These are phyloP conservation scores for Manduca sexta DNA, from an alignment of 1,140 invertebrate genomes.

Conservation along the genomic window DNA sequence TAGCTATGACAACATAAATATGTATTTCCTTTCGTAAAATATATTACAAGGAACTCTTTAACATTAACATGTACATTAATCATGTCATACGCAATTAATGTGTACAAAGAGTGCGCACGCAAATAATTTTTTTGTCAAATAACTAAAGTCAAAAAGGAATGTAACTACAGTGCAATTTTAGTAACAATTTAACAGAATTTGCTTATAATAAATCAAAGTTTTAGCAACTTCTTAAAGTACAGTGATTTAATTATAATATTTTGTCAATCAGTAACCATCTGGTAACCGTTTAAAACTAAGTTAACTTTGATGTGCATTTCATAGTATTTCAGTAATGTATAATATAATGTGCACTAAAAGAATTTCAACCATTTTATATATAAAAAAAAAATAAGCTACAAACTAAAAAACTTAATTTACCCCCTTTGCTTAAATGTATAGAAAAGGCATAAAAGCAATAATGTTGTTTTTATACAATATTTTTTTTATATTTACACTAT, in stretches of 20 bases:
- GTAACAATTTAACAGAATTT: neutral
- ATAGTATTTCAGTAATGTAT: neutral
- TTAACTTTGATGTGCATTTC: conserved; percentile 1
- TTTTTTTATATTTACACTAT: neutral
- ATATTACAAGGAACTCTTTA: conserved; percentile 1
- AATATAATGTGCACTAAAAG: conserved; percentile 1
- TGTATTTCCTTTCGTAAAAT: neutral
- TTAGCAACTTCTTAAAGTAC: neutral
- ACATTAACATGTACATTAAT: neutral
- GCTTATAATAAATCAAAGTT: neutral
- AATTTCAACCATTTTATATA: neutral
- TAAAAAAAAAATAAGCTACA: neutral
- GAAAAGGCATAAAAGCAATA: no score
- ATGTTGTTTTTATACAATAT: neutral
- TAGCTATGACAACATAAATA: conserved; percentile 1
- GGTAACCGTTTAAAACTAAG: conserved; percentile 19
- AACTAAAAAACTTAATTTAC: neutral
- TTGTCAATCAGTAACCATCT: conserved; percentile 3
- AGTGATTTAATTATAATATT: neutral
- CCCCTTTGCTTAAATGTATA: no score
- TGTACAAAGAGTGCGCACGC: neutral
- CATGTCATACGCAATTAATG: neutral
- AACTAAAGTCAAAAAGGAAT: conserved; percentile 14
- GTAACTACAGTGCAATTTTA: conserved; percentile 7
- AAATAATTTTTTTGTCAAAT: neutral